A percentile compares a stretch with the other conserved stretches of the same genome.
These are phyloP conservation scores for Athalia circularis DNA, from an alignment of 2,888 invertebrate species.

Conservation along the genomic window DNA sequence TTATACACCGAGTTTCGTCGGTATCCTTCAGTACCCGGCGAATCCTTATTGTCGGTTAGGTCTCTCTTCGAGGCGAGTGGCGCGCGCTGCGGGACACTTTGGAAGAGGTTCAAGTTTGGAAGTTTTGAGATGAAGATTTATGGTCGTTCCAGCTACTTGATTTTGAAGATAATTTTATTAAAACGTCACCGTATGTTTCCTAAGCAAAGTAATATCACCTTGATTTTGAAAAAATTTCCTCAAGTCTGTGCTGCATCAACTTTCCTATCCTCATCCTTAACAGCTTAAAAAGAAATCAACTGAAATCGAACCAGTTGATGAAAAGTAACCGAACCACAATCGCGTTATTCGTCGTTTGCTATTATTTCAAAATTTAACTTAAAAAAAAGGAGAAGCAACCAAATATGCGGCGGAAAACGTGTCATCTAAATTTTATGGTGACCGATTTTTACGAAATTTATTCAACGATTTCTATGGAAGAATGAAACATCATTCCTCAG, in stretches of 20 bases:
- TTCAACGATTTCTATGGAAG: neutral
- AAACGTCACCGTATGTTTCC: constrained; percentile 32
- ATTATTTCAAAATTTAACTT: too few relatives aligned
- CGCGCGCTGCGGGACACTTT: too few relatives aligned
- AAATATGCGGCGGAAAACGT: too few relatives aligned
- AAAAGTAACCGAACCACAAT: too few relatives aligned
- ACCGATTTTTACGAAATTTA: neutral
- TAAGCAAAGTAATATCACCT: neutral
- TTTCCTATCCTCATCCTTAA: neutral
- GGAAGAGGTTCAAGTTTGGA: constrained; percentile 12
- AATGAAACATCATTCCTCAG: constrained; percentile 5
- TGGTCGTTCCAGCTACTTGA: constrained; percentile 20
- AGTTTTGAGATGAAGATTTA: constrained; percentile 41
- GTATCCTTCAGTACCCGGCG: constrained; percentile 9
- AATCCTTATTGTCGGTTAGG: constrained; percentile 15
- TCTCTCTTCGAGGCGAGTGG: neutral
- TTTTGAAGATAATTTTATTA: constrained; percentile 41
- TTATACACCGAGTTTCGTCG: constrained; percentile 33
- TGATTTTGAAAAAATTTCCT: neutral
- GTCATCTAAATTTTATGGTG: too few relatives aligned
- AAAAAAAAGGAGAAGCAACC: too few relatives aligned
- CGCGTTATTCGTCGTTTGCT: too few relatives aligned
- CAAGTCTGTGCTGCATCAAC: neutral
- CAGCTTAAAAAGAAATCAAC: too few relatives aligned
- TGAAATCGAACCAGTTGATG: too few relatives aligned